Evolutionary conservation across 2,888 invertebrate genomes (phyloP), one percentile per base, ranked within the genome.

Genomic region (Hecatera dysodea): DNA sequence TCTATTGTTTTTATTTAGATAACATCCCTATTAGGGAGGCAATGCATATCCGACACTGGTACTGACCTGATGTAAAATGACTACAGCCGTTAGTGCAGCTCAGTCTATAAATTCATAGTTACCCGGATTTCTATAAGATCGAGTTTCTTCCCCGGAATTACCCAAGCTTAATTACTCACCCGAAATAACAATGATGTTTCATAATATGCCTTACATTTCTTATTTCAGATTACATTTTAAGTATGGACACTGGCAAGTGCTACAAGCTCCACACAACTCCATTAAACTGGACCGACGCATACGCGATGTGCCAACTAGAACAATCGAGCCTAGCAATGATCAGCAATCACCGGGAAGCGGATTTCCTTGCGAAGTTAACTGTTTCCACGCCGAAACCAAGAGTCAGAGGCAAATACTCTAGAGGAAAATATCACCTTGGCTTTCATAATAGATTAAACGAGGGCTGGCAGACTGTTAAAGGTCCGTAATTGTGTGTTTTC

Each of bases 261-360:
- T 94, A 93, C 84, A 94, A 94, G 68, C 90, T 93, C 36, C 94
- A 95, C 67, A 69, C 89, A 22, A 84, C 75, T 2, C 92, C 93
- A 0, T 72, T 80, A 74, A 91, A 87, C 46, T 95, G 95, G 94
- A 85, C 84, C 0, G 92, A 93, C 0, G 94, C 95, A 0, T 87
- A 90, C 27, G 80, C 81, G 0, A 77, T 86, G 1, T 95, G 95
- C 76, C 83, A 81, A 36, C 82, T 88, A 1, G 94, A 94, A 70
- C 90, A 88, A 67, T 91, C 92, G 0, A 90, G 90, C 63, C 67
- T 94, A 42, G 91, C 92, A 12, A 86, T 94, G 17, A 87, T 93
- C 50, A 90, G 92, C 66, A 89, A 85, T 15, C 67, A 53, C 7
- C 22, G 8, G 22, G 83, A 83, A 46, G 77, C 77, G 1, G 33